A percentile compares a stretch with the other conserved stretches of the same genome.
These are phyloP conservation scores for Blastobasis lacticolella DNA, from an alignment of 2,888 invertebrate species.

Conservation along the genomic window DNA sequence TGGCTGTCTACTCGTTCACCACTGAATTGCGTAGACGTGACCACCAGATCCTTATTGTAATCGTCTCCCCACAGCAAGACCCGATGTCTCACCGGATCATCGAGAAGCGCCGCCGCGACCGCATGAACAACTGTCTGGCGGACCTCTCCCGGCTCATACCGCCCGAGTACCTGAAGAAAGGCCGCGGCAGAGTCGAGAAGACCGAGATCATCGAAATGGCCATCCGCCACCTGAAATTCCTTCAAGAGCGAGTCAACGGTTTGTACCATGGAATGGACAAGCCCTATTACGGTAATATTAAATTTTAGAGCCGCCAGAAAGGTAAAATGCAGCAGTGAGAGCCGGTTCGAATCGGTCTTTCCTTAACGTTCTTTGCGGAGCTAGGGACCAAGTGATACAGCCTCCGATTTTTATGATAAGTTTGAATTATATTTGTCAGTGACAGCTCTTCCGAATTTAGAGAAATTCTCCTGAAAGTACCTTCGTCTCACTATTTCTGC, in stretches of 20 bases:
- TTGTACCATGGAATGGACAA: constrained; percentile 28
- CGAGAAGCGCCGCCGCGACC: constrained; percentile 94
- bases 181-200: constrained; percentile 95
- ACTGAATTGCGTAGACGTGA: too few relatives aligned
- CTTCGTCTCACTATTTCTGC: too few relatives aligned
- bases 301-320: constrained; percentile 7
- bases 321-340: constrained; percentile 5
- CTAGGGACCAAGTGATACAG: too few relatives aligned
- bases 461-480: too few relatives aligned
- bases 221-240: constrained; percentile 92
- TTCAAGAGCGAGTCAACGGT: constrained; percentile 80
- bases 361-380: too few relatives aligned
- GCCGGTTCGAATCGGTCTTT: too few relatives aligned
- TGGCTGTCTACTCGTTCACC: too few relatives aligned
- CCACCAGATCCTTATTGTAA: too few relatives aligned
- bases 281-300: constrained; percentile 19
- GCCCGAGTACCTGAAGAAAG: constrained; percentile 93
- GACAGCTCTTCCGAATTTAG: too few relatives aligned
- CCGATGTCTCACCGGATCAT: constrained; percentile 98
- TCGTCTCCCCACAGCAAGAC: constrained; percentile 80
- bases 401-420: too few relatives aligned
- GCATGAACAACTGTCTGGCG: constrained; percentile 98
- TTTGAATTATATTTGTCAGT: too few relatives aligned
- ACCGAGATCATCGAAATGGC: constrained; percentile 99
- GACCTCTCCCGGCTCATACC: constrained; percentile 95